These are phyloP conservation scores for Yponomeuta cagnagella DNA, from an alignment of 2,888 invertebrate species.

Conservation along the genomic window DNA sequence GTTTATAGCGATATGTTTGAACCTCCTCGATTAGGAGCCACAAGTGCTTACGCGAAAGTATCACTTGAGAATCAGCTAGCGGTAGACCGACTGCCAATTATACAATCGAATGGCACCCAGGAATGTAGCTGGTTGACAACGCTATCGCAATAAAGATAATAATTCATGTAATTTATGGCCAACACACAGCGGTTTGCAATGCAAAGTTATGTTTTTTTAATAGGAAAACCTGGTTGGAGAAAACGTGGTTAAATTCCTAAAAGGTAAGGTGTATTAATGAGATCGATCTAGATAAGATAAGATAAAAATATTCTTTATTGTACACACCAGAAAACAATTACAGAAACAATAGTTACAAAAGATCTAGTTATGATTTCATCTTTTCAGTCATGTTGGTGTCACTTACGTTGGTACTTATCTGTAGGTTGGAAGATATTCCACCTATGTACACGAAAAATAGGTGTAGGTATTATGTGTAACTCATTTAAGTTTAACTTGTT, in stretches of 20 bases:
- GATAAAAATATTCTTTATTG: too few relatives aligned
- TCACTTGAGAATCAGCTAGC: background rate
- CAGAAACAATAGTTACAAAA: too few relatives aligned
- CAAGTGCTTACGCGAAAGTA: background rate
- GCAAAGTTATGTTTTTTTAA: background rate
- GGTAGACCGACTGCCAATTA: background rate
- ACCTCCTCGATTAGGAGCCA: background rate
- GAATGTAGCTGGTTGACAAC: conserved; percentile 3
- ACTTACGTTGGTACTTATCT: too few relatives aligned
- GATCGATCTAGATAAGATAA: too few relatives aligned
- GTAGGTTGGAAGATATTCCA: too few relatives aligned
- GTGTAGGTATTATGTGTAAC: too few relatives aligned
- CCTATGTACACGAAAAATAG: too few relatives aligned
- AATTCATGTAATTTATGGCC: conserved; percentile 1
- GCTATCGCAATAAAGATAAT: conserved; percentile 17
- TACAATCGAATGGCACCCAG: background rate
- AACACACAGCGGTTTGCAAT: background rate
- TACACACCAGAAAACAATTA: too few relatives aligned
- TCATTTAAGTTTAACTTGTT: too few relatives aligned
- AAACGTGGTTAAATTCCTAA: background rate
- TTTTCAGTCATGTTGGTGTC: too few relatives aligned
- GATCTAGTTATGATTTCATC: too few relatives aligned
- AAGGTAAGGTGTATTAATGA: too few relatives aligned
- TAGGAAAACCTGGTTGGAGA: background rate
- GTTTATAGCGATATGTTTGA: background rate